Evolutionary conservation across 1,140 invertebrate genomes (phyloP), one percentile per base, ranked within the genome.

Genomic region (Papilio polytes): DNA sequence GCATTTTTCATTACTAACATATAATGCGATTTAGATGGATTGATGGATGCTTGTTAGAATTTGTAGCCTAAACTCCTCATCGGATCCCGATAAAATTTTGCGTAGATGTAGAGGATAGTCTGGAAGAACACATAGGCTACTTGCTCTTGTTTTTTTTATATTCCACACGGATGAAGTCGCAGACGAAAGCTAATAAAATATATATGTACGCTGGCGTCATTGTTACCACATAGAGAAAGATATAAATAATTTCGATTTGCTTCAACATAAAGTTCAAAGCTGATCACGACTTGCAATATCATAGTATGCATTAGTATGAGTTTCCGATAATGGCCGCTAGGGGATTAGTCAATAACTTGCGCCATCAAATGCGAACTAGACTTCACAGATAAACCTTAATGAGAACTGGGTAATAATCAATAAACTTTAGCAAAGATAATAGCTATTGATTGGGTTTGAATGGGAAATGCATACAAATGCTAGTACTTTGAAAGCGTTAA

Each of bases 301-400:
- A 70, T 31, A 70, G 26, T 70, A 70, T 70, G 15, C 20, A 36
- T 6, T 36, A 22, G 1, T 8, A 63, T 10, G 7, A 63, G 63
- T 70, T 70, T 70, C 26, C 63, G 63, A 31, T 70, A 70, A 70
- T 70, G 26, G 63, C 63, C 59, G n/a, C 59, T 31, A 70, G 63
- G 63, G 26, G 26, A 70, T 70, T 70, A 70, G 63, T 70, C 63
- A 70, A 70, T 70, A 70, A 70, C 63, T 70, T 70, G 26, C 63
- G 63, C 63, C 63, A 70, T 70, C 63, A 70, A 70, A 36, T 66
- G 59, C 56, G 26, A 36, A 70, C 26, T 31, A 70, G 63, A 70
- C 63, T 31, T 70, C 13, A 31, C 22, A 70, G 63, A 70, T 70
- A 70, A 70, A 70, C 63, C 13, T 70, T 36, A 70, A 70, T 70